Evolutionary conservation across 2,888 invertebrate genomes (phyloP), one percentile per base, ranked within the genome.

Genomic region (Meteorus cinctellus): DNA sequence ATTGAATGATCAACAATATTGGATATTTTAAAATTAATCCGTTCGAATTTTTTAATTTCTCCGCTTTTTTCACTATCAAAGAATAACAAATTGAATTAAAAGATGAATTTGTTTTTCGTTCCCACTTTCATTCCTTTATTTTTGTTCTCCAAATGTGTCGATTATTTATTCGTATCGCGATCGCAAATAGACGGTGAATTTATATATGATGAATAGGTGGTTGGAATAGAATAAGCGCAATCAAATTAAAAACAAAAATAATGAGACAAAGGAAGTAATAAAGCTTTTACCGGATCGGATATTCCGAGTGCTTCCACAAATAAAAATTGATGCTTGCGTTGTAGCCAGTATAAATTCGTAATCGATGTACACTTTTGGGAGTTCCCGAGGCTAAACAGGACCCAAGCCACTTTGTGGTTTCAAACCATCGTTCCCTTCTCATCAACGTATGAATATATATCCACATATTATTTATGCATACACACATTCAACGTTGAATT

Each of bases 281-380:
- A 65, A 72, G 63, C 69, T 59, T 59, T 69, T 55, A 48, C 31
- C 29, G 31, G 62, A 31, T 72, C 45, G 62, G 45, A 67, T 75
- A 69, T 72, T 67, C 67, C 45, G 31, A 16, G 74, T 72, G 77
- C 75, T 77, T 78, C 76, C 68, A 62, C 78, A 72, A 77, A 79
- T 79, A 76, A 77, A 78, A 80, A 79, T 81, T 78, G 78, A 80
- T 79, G 71, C 69, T 48, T 69, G 75, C 75, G 34, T 59, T 73
- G 70, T 51, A 41, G 69, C 67, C 65, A 74, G 68, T 77, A 79
- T 81, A 77, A 74, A 81, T 81, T 81, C 75, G 75, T 79, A 79
- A 81, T 75, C 72, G 77, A 34, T 59, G 63, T 76, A 81, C 81
- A 81, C 81, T 81, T 81, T 81, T 81, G 81, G 81, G 81, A 81